phyloP scores from a whole-genome alignment of 2,888 invertebrate genomes.

The Cynaeus angustus region DNA sequence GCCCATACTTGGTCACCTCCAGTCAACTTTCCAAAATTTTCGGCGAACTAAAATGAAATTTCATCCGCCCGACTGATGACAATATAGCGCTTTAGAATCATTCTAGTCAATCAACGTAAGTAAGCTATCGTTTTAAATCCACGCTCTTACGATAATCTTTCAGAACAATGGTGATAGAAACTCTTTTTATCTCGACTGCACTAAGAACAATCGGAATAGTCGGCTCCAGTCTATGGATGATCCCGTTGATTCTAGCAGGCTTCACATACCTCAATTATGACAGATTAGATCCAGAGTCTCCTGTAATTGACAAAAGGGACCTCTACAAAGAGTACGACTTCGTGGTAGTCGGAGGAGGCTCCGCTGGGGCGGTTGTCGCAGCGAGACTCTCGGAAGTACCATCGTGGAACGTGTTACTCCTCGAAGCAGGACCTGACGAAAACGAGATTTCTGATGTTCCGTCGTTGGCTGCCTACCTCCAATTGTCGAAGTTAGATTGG shows the following conservation, averaged over 20 bases:
- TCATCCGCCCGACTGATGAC: slow-evolving; percentile 63
- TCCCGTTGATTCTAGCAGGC: slow-evolving; percentile 88
- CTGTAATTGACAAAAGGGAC: slow-evolving; percentile 80
- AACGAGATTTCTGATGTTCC: slow-evolving; percentile 92
- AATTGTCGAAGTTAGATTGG: slow-evolving; percentile 91
- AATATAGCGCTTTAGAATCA: slow-evolving; percentile 29
- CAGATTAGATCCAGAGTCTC: slow-evolving; percentile 86
- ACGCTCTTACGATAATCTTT: not conserved
- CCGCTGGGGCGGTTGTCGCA: slow-evolving; percentile 92
- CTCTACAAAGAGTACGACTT: slow-evolving; percentile 85
- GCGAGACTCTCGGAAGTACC: slow-evolving; percentile 82
- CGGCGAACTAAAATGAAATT: slow-evolving; percentile 62
- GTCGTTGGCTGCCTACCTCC: slow-evolving; percentile 89
- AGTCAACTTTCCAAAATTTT: slow-evolving; percentile 3
- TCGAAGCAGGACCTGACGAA: slow-evolving; percentile 92
- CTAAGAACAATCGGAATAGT: slow-evolving; percentile 84
- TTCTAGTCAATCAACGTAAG: slow-evolving; percentile 45
- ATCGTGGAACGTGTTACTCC: slow-evolving; percentile 83
- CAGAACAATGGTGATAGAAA: slow-evolving; percentile 80
- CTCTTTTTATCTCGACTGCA: slow-evolving; percentile 85
- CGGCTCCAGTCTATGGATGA: slow-evolving; percentile 87
- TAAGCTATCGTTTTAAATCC: not conserved
- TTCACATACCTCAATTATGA: slow-evolving; percentile 88
- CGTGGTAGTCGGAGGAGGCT: slow-evolving; percentile 89
- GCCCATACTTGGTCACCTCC: not conserved